Evolutionary conservation across 2,113 vertebrate genomes (phyloP).

Genomic region (Anthoscopus minutus): DNA sequence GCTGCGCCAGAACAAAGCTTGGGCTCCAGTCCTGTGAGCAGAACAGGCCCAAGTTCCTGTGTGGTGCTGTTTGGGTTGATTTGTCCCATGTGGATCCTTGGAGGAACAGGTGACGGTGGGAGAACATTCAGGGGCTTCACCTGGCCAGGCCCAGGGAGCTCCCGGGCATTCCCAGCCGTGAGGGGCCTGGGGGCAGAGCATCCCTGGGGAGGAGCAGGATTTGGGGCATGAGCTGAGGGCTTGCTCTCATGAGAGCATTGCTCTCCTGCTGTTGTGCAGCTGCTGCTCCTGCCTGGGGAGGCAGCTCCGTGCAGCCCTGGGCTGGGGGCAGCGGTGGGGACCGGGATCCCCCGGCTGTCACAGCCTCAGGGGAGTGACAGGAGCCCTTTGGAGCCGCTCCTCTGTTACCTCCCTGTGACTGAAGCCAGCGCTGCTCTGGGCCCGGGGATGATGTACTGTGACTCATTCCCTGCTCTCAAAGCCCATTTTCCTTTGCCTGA

Average conservation of each 20-base stretch:
- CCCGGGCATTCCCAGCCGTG: rapidly evolving
- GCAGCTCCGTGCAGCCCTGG: rapidly evolving
- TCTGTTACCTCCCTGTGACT: neutral
- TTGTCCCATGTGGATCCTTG: neutral
- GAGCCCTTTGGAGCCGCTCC: neutral
- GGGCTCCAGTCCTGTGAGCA: neutral
- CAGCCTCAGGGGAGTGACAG: neutral
- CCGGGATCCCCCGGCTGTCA: neutral
- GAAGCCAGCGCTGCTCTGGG: neutral
- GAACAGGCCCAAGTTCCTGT: rapidly evolving
- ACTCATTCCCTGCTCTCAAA: slow-evolving; percentile 1
- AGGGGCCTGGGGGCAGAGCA: rapidly evolving
- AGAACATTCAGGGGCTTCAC: rapidly evolving
- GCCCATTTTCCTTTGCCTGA: neutral
- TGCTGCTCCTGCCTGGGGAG: rapidly evolving
- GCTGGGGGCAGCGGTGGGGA: too few relatives aligned
- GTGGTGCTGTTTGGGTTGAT: rapidly evolving
- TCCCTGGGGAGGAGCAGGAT: neutral
- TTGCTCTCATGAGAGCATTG: too few relatives aligned
- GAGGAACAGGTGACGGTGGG: neutral
- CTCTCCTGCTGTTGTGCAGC: too few relatives aligned
- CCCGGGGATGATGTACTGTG: neutral
- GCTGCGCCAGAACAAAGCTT: rapidly evolving
- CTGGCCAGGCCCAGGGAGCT: rapidly evolving
- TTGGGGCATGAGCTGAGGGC: too few relatives aligned